Evolutionary conservation across 2,113 vertebrate genomes (phyloP).

Genomic region (Micromys minutus): DNA sequence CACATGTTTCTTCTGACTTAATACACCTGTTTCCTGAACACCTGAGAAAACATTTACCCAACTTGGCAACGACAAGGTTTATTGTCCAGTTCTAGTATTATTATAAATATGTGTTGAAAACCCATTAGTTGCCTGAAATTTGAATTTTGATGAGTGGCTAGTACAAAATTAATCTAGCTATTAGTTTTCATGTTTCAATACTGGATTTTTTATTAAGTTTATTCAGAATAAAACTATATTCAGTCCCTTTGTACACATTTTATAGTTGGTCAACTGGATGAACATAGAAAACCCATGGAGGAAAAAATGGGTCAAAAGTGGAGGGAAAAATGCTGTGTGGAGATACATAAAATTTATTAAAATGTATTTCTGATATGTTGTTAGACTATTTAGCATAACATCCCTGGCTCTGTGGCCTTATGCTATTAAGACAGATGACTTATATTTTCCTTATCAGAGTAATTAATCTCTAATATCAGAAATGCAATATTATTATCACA

Average conservation of each 20-base stretch:
- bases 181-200: not conserved
- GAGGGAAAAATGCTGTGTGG: not conserved
- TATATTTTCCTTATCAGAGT: not conserved
- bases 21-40: conserved; percentile 35
- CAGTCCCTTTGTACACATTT: not conserved
- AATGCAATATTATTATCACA: not conserved
- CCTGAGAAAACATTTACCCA: conserved; percentile 42
- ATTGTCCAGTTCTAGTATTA: not conserved
- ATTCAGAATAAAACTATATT: conserved; percentile 21
- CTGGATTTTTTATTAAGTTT: not conserved
- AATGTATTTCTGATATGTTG: conserved; percentile 20
- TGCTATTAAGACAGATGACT: not conserved
- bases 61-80: not conserved
- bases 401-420: not conserved
- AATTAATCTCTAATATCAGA: not conserved
- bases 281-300: conserved; percentile 3
- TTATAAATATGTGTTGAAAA: not conserved
- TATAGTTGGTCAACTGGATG: not conserved
- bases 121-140: not conserved
- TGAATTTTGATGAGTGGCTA: not conserved
- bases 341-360: conserved; percentile 20
- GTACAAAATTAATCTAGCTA: conserved; percentile 5
- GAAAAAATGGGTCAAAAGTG: not conserved
- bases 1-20: conserved; percentile 20
- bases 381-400: not conserved